phyloP scores from a whole-genome alignment of 2,888 invertebrate genomes.

The Diaphora mendica region DNA sequence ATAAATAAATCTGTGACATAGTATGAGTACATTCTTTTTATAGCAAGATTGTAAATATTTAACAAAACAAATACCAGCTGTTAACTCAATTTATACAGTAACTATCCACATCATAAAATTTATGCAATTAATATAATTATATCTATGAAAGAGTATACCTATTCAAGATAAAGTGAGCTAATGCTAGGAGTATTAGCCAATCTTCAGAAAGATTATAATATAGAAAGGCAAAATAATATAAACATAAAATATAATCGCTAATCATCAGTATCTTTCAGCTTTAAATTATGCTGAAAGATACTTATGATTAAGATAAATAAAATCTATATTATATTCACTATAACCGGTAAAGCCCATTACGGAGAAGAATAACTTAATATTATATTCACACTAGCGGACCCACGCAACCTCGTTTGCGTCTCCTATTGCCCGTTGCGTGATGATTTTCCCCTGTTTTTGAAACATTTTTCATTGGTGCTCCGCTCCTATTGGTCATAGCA shows the following conservation, averaged over 20 bases:
- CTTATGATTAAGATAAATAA: too few relatives aligned
- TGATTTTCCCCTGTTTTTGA: too few relatives aligned
- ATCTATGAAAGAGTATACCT: neutral
- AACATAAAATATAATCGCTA: neutral
- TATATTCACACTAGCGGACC: too few relatives aligned
- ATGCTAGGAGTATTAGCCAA: neutral
- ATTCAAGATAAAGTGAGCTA: neutral
- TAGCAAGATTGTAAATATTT: neutral
- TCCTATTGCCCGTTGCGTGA: too few relatives aligned
- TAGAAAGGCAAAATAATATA: neutral
- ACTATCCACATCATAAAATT: neutral
- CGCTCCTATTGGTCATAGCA: too few relatives aligned
- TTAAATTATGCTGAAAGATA: too few relatives aligned
- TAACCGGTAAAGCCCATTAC: too few relatives aligned
- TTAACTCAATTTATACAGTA: neutral
- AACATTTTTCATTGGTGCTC: too few relatives aligned
- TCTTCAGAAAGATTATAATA: neutral
- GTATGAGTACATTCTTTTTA: too few relatives aligned
- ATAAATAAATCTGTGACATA: too few relatives aligned
- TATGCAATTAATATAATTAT: neutral
- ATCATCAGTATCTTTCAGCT: neutral
- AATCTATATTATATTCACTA: too few relatives aligned
- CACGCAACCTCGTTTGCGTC: too few relatives aligned
- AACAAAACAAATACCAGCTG: neutral
- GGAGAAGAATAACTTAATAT: neutral